Base-by-base conservation (phyloP, 2,888 invertebrate species). In the Myopa tessellatipennis region DNA sequence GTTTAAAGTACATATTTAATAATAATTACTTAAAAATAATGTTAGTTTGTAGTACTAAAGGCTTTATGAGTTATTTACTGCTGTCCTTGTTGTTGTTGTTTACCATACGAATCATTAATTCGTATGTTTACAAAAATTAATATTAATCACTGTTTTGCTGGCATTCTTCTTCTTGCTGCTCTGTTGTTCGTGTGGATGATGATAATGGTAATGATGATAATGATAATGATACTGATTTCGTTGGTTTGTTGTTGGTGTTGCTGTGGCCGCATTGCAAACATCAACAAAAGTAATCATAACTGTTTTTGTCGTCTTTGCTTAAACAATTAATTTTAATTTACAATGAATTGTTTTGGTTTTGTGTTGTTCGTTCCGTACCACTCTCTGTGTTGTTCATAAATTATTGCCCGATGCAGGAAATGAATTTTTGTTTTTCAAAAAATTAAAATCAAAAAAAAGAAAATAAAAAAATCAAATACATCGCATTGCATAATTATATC, bases 111-210 rank as follows among this genome's bases (percentile, higher is more conserved):
- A 16, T 65, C 38, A 65, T 65, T 65, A 38, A 65, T 65, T 36
- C 3, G 38, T 65, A 38, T 38, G 8, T 65, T 65, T 65, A 26
- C 34, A 26, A 38, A 38, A 38, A 34, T 65, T 65, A 34, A 65
- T 36, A 65, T 65, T 65, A 65, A 65, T 65, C 65, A 65, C 36
- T 34, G 8, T 65, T 65, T 65, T 65, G 4, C 26, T 18, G 61
- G 16, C 14, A 65, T 2, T 34, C 55, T 4, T 34, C 55, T 4
- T n/a, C 55, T 55, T n/a, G 55, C 55, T 2, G n/a, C 55, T 55
- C 16, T 65, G 65, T 14, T 65, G 65, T 38, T 65, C 34, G 26
- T 38, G 65, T 36, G 36, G 36, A 4, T 65, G 26, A 26, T 65
- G 65, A 55, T 65, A 18, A n/a, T 63, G 63, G 63, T 34, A 18